These are phyloP conservation scores for Oenanthe melanoleuca DNA, from an alignment of 2,113 vertebrate genomes.

Conservation along the genomic window DNA sequence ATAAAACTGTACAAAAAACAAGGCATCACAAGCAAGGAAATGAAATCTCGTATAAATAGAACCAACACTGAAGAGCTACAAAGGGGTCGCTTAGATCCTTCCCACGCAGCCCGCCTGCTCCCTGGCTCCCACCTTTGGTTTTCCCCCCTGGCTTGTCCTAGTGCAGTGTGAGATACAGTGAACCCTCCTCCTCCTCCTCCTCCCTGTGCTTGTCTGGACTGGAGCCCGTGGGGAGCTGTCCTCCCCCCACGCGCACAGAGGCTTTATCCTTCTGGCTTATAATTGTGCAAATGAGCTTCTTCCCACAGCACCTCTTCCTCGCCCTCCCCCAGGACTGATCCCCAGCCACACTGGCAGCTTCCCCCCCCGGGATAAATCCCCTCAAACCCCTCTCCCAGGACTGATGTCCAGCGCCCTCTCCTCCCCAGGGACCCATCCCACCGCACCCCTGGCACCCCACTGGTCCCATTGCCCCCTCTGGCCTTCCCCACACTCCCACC, in stretches of 20 bases:
- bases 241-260: conserved; percentile 32
- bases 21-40: conserved; percentile 90
- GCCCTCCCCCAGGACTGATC: not conserved
- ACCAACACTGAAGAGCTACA: conserved; percentile 87
- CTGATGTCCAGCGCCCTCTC: fast-evolving
- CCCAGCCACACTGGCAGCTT: not conserved
- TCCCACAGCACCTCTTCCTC: conserved; percentile 2
- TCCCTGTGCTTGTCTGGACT: conserved; percentile 67
- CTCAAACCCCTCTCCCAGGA: not conserved
- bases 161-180: conserved; percentile 62
- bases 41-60: conserved; percentile 88
- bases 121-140: conserved; percentile 72
- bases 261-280: conserved; percentile 69
- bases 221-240: conserved; percentile 32
- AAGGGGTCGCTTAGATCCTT: conserved; percentile 76
- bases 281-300: conserved; percentile 72
- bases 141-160: conserved; percentile 72
- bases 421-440: not conserved
- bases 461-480: not conserved
- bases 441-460: not conserved
- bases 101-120: conserved; percentile 63
- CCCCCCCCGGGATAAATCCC: not conserved
- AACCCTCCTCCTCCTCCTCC: not conserved
- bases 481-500: not conserved
- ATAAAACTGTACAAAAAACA: conserved; percentile 99